Evolutionary conservation across 2,888 invertebrate genomes (phyloP), one percentile per base, ranked within the genome.

Genomic region (Coenonympha glycerion): DNA sequence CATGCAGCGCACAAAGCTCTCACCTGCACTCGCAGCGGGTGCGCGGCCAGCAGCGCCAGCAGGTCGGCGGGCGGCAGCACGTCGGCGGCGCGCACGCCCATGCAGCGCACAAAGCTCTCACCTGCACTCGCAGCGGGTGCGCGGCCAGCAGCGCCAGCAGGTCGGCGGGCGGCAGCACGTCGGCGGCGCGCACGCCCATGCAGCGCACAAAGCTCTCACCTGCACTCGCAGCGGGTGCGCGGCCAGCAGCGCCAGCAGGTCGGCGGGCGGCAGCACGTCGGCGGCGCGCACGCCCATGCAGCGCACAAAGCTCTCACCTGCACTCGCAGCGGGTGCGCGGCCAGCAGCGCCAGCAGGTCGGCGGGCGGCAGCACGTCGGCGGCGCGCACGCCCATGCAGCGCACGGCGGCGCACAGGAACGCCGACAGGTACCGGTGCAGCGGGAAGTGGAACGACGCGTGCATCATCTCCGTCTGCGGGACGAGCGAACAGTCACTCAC

Each of bases 381-480:
- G 26, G 97, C 89, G 30, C 90, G 88, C 64, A 94, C 90, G 59
- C 93, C 94, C 88, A 95, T 92, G 73, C 91, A 89, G 66, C 93
- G 90, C 54, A 95, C 92, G 40, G 94, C 95, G 74, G 96, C 95
- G 76, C 95, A 86, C 67, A 85, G 78, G 76, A 85, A 86, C 30
- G 85, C 85, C 0, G 74, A 74, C 73, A 97, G 91, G 86, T 98
- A 97, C 47, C 99, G 94, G 89, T 99, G 98, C 64, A 99, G 90
- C 15, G 98, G 98, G 70, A 98, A 91, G 88, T 99, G 98, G 89
- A 99, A 99, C 44, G 97, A 96, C 54, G 97, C 93, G 89, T 96
- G 95, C 79, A 92, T 89, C 80, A 90, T 91, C 77, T 94, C 94
- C 71, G 89, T 83, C 94, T 95, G 82, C 52, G 9, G 31, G 54